These are phyloP conservation scores for Epinotia brunnichana DNA, from an alignment of 2,888 invertebrate species.

Conservation along the genomic window DNA sequence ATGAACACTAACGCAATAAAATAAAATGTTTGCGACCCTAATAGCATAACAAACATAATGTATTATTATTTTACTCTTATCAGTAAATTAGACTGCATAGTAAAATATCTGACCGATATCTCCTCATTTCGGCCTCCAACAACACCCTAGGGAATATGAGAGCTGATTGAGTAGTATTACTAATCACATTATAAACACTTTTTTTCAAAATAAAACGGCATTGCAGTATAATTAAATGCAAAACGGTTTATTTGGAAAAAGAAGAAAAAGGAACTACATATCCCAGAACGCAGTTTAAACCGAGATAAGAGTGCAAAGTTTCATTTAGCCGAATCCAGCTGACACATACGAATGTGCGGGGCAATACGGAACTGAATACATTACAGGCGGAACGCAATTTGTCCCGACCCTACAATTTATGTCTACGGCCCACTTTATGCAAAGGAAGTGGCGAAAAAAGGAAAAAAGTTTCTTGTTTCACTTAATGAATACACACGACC, in stretches of 20 bases:
- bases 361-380: slow-evolving; percentile 69
- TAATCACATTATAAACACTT: not conserved
- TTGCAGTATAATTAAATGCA: slow-evolving; percentile 6
- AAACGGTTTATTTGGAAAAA: slow-evolving; percentile 15
- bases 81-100: not conserved
- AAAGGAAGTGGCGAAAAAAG: slow-evolving; percentile 67
- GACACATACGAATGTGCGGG: slow-evolving; percentile 64
- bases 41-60: too few species aligned
- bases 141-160: slow-evolving; percentile 3
- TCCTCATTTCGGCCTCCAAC: slow-evolving; percentile 6
- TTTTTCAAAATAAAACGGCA: not conserved
- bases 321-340: slow-evolving; percentile 68
- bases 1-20: too few species aligned
- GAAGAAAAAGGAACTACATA: slow-evolving; percentile 51
- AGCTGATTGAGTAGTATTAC: slow-evolving; percentile 27
- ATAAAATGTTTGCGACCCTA: too few species aligned
- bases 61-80: too few species aligned
- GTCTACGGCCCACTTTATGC: slow-evolving; percentile 72
- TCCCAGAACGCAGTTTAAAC: slow-evolving; percentile 69
- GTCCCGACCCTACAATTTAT: slow-evolving; percentile 76
- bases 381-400: slow-evolving; percentile 74
- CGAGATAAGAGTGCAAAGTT: slow-evolving; percentile 70
- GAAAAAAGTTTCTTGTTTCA: slow-evolving; percentile 58
- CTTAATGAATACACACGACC: slow-evolving; percentile 55
- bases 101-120: not conserved